phyloP scores from a whole-genome alignment of 2,888 invertebrate species.

The Malthinus flaveolus region DNA sequence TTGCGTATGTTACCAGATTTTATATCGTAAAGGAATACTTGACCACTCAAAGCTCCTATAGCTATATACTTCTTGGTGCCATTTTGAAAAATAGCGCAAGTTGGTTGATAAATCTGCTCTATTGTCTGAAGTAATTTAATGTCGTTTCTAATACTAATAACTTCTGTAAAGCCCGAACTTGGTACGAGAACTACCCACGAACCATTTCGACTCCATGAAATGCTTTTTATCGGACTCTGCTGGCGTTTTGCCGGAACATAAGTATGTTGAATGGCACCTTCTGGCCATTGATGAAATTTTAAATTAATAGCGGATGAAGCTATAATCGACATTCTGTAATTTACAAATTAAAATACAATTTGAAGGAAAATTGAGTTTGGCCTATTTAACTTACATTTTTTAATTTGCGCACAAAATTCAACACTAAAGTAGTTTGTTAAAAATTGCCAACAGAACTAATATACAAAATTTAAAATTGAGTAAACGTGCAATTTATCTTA shows the following conservation, averaged over 20 bases:
- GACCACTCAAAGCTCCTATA: conserved; percentile 46
- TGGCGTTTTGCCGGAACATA: conserved; percentile 48
- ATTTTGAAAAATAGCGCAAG: conserved; percentile 50
- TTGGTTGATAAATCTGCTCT: conserved; percentile 46
- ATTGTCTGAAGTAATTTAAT: conserved; percentile 47
- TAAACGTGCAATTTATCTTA: too few species aligned
- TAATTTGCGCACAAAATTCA: too few species aligned
- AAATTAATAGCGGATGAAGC: conserved; percentile 61
- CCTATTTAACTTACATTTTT: too few species aligned
- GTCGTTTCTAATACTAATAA: conserved; percentile 47
- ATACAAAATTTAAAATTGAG: neutral
- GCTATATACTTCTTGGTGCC: conserved; percentile 47
- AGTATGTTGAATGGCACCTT: conserved; percentile 59
- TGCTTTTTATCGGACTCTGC: conserved; percentile 45
- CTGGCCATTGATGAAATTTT: conserved; percentile 59
- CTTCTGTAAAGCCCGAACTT: conserved; percentile 46
- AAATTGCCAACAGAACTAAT: neutral
- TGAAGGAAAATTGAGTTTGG: too few species aligned
- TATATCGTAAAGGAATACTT: conserved; percentile 50
- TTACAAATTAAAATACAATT: conserved; percentile 9
- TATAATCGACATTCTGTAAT: conserved; percentile 41
- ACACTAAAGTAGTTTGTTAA: too few species aligned
- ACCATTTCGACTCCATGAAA: conserved; percentile 53
- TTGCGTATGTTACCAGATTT: conserved; percentile 46
- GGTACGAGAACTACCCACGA: conserved; percentile 51